Evolutionary conservation across 1,140 invertebrate species (phyloP).

Genomic region (Battus philenor): DNA sequence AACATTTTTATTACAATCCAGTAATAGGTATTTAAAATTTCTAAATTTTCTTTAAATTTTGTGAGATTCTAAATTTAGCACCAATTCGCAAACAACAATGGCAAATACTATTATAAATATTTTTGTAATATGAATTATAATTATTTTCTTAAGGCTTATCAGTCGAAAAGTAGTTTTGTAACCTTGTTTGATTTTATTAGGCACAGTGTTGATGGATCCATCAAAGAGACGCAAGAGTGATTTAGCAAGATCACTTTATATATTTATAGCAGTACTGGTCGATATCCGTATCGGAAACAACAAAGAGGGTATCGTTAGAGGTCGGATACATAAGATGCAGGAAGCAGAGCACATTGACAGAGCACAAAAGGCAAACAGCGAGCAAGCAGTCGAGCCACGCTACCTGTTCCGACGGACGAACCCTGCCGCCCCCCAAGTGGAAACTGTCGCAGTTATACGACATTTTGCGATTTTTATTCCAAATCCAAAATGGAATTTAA

Average conservation of each 20-base stretch:
- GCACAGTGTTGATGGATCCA: no score
- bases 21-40: no score
- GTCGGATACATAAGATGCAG: slow-evolving; percentile 66
- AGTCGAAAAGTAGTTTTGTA: no score
- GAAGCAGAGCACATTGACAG: slow-evolving; percentile 72
- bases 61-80: no score
- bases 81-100: no score
- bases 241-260: slow-evolving; percentile 28
- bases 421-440: slow-evolving; percentile 64
- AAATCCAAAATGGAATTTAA: slow-evolving; percentile 54
- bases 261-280: slow-evolving; percentile 46
- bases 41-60: no score
- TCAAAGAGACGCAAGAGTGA: slow-evolving; percentile 15
- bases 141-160: no score
- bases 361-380: slow-evolving; percentile 73
- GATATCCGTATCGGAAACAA: slow-evolving; percentile 42
- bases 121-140: no score
- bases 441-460: slow-evolving; percentile 63
- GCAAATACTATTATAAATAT: no score
- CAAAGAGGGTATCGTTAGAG: slow-evolving; percentile 26
- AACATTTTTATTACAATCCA: no score
- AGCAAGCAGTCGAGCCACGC: slow-evolving; percentile 75
- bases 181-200: no score
- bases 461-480: slow-evolving; percentile 35
- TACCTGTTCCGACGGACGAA: slow-evolving; percentile 73